phyloP scores from a whole-genome alignment of 2,113 vertebrate species.

The Anser cygnoides region DNA sequence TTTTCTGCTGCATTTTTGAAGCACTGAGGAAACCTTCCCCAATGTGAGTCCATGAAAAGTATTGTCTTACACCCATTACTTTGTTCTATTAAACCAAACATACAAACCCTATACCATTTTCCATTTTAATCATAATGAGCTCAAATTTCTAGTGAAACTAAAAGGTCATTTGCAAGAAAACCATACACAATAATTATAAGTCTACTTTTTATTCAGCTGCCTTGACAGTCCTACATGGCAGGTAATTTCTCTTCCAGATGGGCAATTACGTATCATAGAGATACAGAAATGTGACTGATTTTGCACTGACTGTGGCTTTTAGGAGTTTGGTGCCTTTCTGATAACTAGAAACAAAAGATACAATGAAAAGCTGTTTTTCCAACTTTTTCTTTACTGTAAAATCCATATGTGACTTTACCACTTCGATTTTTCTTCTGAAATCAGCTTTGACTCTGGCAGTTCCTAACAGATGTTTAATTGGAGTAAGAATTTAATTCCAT shows the following conservation, averaged over 20 bases:
- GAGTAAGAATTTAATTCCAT: background rate
- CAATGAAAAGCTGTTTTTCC: background rate
- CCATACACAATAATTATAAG: background rate
- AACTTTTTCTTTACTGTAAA: background rate
- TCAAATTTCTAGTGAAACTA: background rate
- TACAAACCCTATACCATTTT: background rate
- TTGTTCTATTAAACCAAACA: background rate
- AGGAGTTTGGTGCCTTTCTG: background rate
- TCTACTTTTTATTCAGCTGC: background rate
- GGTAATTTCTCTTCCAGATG: background rate
- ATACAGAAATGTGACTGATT: background rate
- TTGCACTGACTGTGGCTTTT: background rate
- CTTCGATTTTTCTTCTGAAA: background rate
- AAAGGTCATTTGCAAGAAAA: background rate
- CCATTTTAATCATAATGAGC: background rate
- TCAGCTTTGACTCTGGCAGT: background rate
- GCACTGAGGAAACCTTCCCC: background rate
- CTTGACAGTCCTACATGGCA: background rate
- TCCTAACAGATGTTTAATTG: background rate
- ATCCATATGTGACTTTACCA: background rate
- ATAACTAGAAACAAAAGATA: background rate
- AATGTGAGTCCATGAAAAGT: background rate
- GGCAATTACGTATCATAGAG: background rate
- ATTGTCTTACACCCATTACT: background rate
- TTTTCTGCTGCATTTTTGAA: constrained; percentile 1